Evolutionary conservation across 2,888 invertebrate species (phyloP), one percentile per base, ranked within the genome.

Genomic region (Lampropteryx suffumata): DNA sequence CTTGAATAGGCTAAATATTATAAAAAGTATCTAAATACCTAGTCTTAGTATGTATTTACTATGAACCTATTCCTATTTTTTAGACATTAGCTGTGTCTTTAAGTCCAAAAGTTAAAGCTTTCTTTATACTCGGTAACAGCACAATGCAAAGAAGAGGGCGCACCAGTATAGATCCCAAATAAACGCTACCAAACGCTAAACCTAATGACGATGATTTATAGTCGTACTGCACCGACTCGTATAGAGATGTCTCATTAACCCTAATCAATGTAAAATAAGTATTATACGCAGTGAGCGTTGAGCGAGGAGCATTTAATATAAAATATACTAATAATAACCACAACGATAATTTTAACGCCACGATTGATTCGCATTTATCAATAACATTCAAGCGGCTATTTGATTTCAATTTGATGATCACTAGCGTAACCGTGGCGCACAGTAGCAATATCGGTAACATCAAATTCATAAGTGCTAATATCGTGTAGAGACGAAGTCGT

Each of bases 381-480:
- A 72, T 62, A 40, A 66, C 71, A 2, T 17, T 40, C 11, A 59
- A 62, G 27, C 63, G 56, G 43, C 70, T 79, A 50, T 72, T 82
- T 26, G 76, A 70, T 54, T 71, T 81, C 34, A 88, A 67, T 71
- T 84, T 88, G 12, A 75, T 58, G 2, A 77, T 50, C 40, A 86
- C 78, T 57, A 88, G 59, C 26, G 65, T 64, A 50, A 72, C 70
- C 26, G 77, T 71, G 4, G 71, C 61, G 27, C 64, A 69, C 71
- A 89, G 75, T 33, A 91, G 78, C 10, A 82, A 52, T 14, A 74
- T 62, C 12, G 90, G 90, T 58, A 91, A 60, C 59, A 86, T 70
- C 39, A 87, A 65, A 67, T 84, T 88, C 48, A 90, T 82, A 28
- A 87, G 70, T 28, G 82, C 79, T 29, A 90, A 68, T 67, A 90